phyloP scores from a whole-genome alignment of 30 jellyfish, hydroid and myxozoan species.

The Chironex yamaguchii region DNA sequence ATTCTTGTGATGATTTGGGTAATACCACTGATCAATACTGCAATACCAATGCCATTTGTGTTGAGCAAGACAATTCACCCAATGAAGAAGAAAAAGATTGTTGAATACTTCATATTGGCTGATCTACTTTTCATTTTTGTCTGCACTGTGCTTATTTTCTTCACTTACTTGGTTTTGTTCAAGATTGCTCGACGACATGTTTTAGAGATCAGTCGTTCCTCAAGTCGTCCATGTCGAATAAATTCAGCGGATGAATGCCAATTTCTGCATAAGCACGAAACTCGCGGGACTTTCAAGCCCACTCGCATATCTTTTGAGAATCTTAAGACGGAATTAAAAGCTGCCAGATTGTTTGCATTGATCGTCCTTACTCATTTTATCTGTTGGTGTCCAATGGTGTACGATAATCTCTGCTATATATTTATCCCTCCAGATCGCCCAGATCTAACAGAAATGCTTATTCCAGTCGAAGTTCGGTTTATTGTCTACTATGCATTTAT shows the following conservation, averaged over 20 bases:
- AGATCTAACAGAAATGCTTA: not conserved
- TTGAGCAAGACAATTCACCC: not conserved
- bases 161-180: not conserved
- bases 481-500: not conserved
- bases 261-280: not conserved
- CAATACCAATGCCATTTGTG: not conserved
- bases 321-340: not conserved
- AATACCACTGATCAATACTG: not conserved
- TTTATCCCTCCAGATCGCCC: not conserved
- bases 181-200: not conserved
- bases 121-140: not conserved
- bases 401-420: not conserved
- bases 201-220: not conserved
- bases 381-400: constrained; percentile 18
- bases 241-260: not conserved
- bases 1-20: not conserved
- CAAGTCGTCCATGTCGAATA: not conserved
- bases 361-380: not conserved
- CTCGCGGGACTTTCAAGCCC: not conserved
- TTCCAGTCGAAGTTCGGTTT: not conserved
- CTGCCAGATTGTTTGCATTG: not conserved
- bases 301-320: not conserved
- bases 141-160: not conserved
- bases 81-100: not conserved
- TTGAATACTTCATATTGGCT: not conserved